Evolutionary conservation across 1,140 invertebrate genomes (phyloP), one percentile per base, ranked within the genome.

Genomic region (Hormaphis cornu): DNA sequence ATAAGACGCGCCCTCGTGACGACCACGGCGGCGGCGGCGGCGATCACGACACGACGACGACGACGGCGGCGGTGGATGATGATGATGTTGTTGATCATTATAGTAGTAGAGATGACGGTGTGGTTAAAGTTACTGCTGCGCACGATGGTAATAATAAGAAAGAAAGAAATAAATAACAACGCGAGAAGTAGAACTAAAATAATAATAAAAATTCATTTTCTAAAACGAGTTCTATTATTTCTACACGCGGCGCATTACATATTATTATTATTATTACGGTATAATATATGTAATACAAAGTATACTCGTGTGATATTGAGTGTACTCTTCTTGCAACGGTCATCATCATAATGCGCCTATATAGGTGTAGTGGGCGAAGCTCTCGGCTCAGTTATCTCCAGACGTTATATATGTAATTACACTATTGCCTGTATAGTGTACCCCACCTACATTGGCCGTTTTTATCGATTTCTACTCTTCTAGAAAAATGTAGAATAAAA

Each of bases 11-110:
- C 54, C 54, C 54, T 58, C 54, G 54, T 58, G 54, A 58, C 35
- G 54, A 40, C 54, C 33, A 56, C 40, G 54, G 40, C 40, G 33
- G 40, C 54, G 54, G 40, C 54, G 26, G 18, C 26, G 14, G 10
- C 50, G 30, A 56, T 14, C 9, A 24, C 52, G 52, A 37, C 54
- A 58, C 54, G 54, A 58, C 54, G 26, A 30, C 26, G 14, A 18
- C 50, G 30, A 56, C 18, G 18, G 48, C 52, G 52, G 33, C 52
- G n/a, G 9, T 9, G 7, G n/a, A 12, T 14, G 33, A 16, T 56
- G 54, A 58, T 58, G 33, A 58, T 58, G 54, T 37, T 37, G 54
- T 58, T 40, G 33, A 58, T 58, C 54, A 58, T 58, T 58, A 58
- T 58, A n/a, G n/a, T n/a, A n/a, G n/a, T n/a, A 58, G 40, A 58